Evolutionary conservation across 2,888 invertebrate species (phyloP).

Genomic region (Parelbella ahira): DNA sequence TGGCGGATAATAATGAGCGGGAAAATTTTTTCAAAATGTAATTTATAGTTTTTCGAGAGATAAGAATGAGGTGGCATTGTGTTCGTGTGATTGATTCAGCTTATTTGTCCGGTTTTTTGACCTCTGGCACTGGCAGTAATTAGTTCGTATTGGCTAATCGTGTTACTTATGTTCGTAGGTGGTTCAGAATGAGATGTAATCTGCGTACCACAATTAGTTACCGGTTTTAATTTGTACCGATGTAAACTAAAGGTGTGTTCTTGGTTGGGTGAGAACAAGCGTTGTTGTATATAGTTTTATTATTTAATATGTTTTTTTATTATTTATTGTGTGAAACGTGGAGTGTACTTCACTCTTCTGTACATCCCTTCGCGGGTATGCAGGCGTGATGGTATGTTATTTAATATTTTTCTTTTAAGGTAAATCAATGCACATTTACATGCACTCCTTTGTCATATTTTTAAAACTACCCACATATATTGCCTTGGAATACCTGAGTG

Average conservation of each 20-base stretch:
- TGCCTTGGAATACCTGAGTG: too few species aligned
- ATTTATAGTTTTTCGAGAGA: slow-evolving; percentile 22
- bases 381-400: too few species aligned
- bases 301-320: too few species aligned
- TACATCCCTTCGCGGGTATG: too few species aligned
- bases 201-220: slow-evolving; percentile 25
- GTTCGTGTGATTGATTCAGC: slow-evolving; percentile 24
- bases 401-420: too few species aligned
- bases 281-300: too few species aligned
- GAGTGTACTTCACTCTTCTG: too few species aligned
- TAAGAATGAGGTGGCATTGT: slow-evolving; percentile 23
- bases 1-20: slow-evolving; percentile 50
- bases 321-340: too few species aligned
- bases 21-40: slow-evolving; percentile 35
- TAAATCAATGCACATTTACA: too few species aligned
- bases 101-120: slow-evolving; percentile 24
- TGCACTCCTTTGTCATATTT: too few species aligned
- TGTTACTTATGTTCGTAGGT: slow-evolving; percentile 1
- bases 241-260: background rate
- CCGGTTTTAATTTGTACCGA: slow-evolving; percentile 21
- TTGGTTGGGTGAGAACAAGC: too few species aligned
- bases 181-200: slow-evolving; percentile 16
- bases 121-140: slow-evolving; percentile 30
- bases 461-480: too few species aligned
- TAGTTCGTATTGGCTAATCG: slow-evolving; percentile 32